Percentiles rank a stretch among this genome's conserved stretches.
Conservation (phyloP, 2,797 vertebrate genomes). For the Hippoglossus hippoglossus region DNA sequence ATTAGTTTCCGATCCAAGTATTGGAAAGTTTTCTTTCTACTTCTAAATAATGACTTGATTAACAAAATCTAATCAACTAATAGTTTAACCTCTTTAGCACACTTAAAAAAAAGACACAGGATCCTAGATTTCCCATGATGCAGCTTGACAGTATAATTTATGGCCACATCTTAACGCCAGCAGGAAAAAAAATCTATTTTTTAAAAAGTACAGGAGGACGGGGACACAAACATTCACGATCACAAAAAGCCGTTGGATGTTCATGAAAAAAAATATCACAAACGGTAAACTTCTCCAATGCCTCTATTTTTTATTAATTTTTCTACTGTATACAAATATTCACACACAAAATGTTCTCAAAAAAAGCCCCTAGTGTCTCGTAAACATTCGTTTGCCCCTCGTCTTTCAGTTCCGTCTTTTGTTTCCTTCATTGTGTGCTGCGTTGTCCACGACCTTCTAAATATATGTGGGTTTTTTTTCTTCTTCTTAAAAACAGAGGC, state of each 20-base stretch:
- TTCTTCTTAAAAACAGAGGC: constrained; percentile 36
- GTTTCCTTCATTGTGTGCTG: constrained; percentile 64
- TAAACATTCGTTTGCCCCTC: constrained; percentile 87
- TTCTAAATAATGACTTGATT: no score
- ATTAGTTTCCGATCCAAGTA: no score
- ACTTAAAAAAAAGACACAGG: no score
- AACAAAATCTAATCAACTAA: no score
- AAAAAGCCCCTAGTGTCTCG: constrained; percentile 82
- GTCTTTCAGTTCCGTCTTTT: constrained; percentile 40
- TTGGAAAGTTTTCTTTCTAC: no score
- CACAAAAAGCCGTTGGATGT: neutral
- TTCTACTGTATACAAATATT: constrained; percentile 94
- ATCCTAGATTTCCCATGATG: no score
- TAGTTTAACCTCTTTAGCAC: no score
- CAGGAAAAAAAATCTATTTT: no score
- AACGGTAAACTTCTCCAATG: constrained; percentile 44
- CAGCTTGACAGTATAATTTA: no score
- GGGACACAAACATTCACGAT: no score
- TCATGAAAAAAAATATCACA: neutral
- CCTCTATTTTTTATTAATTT: constrained; percentile 90
- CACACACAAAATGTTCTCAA: constrained; percentile 89
- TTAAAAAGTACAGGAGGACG: no score
- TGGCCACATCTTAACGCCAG: no score
- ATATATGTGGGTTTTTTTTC: constrained; percentile 13
- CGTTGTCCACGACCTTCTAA: constrained; percentile 47